These are phyloP conservation scores for Poecile montanus DNA, from an alignment of 2,797 vertebrate species.

Conservation along the genomic window DNA sequence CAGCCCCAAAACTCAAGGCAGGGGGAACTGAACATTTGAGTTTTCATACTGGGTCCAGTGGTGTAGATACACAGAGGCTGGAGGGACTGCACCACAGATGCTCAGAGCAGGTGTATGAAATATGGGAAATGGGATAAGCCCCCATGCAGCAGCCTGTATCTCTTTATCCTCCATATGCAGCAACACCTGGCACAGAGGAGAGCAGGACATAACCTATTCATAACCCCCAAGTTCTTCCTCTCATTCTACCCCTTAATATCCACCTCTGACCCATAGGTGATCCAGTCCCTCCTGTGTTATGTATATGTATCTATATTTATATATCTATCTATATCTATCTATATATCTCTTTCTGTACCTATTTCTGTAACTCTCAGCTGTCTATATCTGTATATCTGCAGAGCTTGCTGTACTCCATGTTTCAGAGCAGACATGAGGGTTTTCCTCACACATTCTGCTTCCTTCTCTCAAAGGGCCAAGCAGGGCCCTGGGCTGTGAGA, in stretches of 20 bases:
- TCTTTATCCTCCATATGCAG: neutral
- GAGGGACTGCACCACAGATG: neutral
- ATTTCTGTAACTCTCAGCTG: neutral
- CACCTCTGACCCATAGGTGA: accelerated
- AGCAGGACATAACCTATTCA: neutral
- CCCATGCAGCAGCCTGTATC: neutral
- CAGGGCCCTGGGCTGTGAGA: neutral
- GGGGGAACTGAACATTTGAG: neutral
- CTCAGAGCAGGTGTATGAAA: accelerated
- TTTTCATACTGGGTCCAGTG: neutral
- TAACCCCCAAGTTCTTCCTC: neutral
- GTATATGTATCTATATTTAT: neutral
- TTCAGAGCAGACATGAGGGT: neutral
- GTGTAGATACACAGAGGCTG: neutral
- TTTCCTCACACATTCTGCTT: neutral
- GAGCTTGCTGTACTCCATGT: neutral
- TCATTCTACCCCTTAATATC: neutral
- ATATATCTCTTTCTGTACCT: neutral
- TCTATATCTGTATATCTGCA: neutral
- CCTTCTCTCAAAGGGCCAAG: neutral
- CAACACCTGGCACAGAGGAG: neutral
- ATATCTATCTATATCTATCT: neutral
- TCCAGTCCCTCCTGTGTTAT: neutral
- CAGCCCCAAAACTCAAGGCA: neutral
- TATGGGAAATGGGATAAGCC: neutral